Base-by-base conservation (phyloP, 2,113 vertebrate species). In the Apodemus speciosus region DNA sequence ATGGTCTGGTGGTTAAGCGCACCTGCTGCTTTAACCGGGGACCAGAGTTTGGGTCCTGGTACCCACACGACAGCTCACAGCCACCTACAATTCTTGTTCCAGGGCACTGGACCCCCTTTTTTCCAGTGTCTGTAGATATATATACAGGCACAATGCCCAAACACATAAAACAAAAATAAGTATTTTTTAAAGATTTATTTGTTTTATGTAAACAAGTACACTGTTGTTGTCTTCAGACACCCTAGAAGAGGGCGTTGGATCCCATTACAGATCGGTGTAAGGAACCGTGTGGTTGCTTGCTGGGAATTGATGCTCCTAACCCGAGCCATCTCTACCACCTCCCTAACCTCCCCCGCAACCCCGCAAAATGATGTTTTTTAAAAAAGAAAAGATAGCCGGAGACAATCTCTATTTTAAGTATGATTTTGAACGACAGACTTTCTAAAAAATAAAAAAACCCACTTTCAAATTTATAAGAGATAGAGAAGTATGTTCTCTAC, bases 351-450 rank as follows among this genome's bases (percentile, higher is more conserved):
- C 27, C 0, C 27, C 62, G n/a, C n/a, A n/a, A n/a, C 11, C 10
- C 62, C 9, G 11, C 10, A 66, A 66, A 66, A 66, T 66, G 27
- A 18, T 68, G 35, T 68, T 68, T 71, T 9, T 20, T 51, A 21
- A 27, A 75, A n/a, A 27, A 49, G 64, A 77, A 90, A 73, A 95
- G 46, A 58, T 16, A 49, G 43, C 14, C 2, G 43, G 25, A n/a
- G 58, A 69, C 8, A 72, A 80, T 68, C 92, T 85, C 66, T 83
- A 46, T 66, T 91, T 90, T 66, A 94, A 46, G n/a, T 68, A 51
- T 81, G 68, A 89, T 76, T 89, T 71, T 93, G 30, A 64, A 89
- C 83, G 49, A 77, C 85, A 90, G 64, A 86, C 62, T 75, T 93
- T 43, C 43, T 83, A 56, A 56, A 3, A 18, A 56, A 51, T 8